Base-by-base conservation (phyloP, 35 echinoderm and acorn worm genomes). In the Ophiothrix spiculata region DNA sequence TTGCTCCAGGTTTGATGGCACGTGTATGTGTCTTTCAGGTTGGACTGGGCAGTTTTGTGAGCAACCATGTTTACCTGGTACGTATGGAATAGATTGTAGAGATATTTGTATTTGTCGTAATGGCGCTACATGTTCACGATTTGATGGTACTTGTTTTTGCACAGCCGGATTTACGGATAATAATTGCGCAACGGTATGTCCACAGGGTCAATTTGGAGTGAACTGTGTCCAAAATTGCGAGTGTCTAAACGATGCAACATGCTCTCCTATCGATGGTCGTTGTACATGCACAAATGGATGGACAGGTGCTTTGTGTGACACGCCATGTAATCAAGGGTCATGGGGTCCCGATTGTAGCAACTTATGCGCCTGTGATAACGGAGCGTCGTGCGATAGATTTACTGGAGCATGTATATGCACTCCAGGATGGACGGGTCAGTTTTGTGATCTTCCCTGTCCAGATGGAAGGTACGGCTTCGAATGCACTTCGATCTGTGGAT, bases 241-340 rank as follows among this genome's bases (percentile, higher is more conserved):
- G 40, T 99, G 96, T 84, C 37, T 74, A 35, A 94, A 99, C 78
- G 86, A 86, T 19, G 91, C 89, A 69, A 32, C 41, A 4, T 99
- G 96, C 77, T 25, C 80, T 38, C 79, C 54, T 29, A 31, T 64
- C 56, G 77, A 69, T 40, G 96, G 96, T 35, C 16, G 35, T 8
- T 99, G 96, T 41, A 45, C 13, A 0, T 99, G 96, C 29, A 39
- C 80, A 19, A 29, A 81, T 33, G 96, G 96, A 39, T 99, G 96
- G 96, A 83, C 17, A 23, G 89, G 89, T 36, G 32, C 29, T 2
- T 39, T 56, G 4, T 99, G 96, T 77, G 38, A 90, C 31, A 31
- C 37, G 17, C 36, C 76, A 13, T 99, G 96, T 69, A 33, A 56
- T 38, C 64, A 80, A 14, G 89, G 38, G 79, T 79, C 38, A 33